Conservation (phyloP, 2,888 invertebrate species). For the Boloria euphrosyne region DNA sequence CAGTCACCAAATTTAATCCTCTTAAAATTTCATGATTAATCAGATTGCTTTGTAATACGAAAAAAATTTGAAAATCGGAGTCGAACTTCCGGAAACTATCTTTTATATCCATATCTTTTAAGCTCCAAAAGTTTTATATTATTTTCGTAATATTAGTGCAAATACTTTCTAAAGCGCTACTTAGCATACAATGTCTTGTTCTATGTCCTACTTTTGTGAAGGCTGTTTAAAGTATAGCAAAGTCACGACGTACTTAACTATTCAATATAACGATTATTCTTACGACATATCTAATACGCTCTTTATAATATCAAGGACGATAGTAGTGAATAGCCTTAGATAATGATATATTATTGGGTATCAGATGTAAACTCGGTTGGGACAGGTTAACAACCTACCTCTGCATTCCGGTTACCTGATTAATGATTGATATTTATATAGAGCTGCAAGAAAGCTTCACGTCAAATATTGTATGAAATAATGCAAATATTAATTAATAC, state of each 20-base stretch:
- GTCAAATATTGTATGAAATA: too few relatives aligned
- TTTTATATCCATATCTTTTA: too few relatives aligned
- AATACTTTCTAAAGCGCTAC: background rate
- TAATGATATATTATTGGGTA: slow-evolving; percentile 64
- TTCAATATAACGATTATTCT: slow-evolving; percentile 56
- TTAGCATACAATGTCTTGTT: background rate
- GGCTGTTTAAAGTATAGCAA: too few relatives aligned
- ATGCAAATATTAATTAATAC: too few relatives aligned
- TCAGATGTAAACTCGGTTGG: slow-evolving; percentile 68
- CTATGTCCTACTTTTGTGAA: too few relatives aligned
- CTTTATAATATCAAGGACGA: slow-evolving; percentile 61
- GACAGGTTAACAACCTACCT: slow-evolving; percentile 72
- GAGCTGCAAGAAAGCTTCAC: slow-evolving; percentile 49
- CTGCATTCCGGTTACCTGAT: slow-evolving; percentile 59
- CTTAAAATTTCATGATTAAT: too few relatives aligned
- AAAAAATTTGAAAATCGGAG: too few relatives aligned
- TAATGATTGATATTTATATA: slow-evolving; percentile 62
- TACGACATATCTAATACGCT: slow-evolving; percentile 52
- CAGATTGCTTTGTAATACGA: too few relatives aligned
- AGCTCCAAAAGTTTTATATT: too few relatives aligned
- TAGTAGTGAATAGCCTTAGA: slow-evolving; percentile 69
- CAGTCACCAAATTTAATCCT: too few relatives aligned
- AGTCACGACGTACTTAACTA: slow-evolving; percentile 72
- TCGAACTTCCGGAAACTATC: too few relatives aligned
- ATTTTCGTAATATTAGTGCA: too few relatives aligned